These are phyloP conservation scores for Deroptyus accipitrinus DNA, from an alignment of 2,113 vertebrate species.

Conservation along the genomic window DNA sequence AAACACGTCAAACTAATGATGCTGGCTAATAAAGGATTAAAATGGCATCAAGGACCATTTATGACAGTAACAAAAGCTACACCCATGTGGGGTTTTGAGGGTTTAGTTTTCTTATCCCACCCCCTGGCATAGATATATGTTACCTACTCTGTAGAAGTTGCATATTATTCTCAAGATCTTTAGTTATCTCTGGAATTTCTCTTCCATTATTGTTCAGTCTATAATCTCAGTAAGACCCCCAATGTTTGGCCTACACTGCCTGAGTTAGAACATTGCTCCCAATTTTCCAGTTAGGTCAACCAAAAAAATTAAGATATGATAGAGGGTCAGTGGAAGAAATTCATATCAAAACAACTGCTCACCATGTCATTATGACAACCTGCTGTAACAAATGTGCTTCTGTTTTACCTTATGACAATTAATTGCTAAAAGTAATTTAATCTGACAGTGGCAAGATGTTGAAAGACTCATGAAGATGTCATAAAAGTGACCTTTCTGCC, in stretches of 20 bases:
- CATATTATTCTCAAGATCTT: background rate
- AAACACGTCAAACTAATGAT: background rate
- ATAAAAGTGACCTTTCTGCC: conserved; percentile 95
- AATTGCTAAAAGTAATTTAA: conserved; percentile 97
- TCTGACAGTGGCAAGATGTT: conserved; percentile 91
- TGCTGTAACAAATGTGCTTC: conserved; percentile 80
- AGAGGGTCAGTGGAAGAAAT: conserved; percentile 74
- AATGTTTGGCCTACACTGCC: conserved; percentile 66
- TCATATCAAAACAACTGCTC: conserved; percentile 83
- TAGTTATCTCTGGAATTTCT: conserved; percentile 36
- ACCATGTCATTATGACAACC: conserved; percentile 80
- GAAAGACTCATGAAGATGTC: conserved; percentile 88
- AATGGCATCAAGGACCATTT: background rate
- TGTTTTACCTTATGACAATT: conserved; percentile 94
- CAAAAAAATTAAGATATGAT: conserved; percentile 90
- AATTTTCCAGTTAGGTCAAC: conserved; percentile 99
- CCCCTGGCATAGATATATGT: background rate
- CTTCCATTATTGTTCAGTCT: conserved; percentile 64
- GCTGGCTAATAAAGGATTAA: background rate
- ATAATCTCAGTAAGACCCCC: conserved; percentile 45
- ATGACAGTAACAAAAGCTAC: background rate
- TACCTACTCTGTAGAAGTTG: background rate
- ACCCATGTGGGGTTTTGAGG: background rate
- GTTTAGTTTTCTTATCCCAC: conserved; percentile 5
- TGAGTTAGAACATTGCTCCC: conserved; percentile 87